phyloP scores from a whole-genome alignment of 2,113 vertebrate genomes.

The Crotalus helleri region DNA sequence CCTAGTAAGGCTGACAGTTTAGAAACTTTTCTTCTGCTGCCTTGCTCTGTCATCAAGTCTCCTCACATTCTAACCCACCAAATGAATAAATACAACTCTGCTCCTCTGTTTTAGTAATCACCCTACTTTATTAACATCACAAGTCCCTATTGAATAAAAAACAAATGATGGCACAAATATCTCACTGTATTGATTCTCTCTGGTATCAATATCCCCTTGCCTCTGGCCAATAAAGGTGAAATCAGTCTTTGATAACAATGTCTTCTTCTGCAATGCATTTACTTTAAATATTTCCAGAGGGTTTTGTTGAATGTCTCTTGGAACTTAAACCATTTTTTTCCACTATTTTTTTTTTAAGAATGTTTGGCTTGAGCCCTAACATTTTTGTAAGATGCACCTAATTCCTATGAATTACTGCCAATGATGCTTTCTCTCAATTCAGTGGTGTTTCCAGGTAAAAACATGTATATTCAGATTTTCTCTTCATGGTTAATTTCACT shows the following conservation, averaged over 20 bases:
- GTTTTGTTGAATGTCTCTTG: background rate
- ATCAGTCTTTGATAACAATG: slow-evolving; percentile 15
- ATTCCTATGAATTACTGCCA: background rate
- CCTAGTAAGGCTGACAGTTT: background rate
- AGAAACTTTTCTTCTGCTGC: background rate
- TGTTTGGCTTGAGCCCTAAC: background rate
- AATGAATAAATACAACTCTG: slow-evolving; percentile 32
- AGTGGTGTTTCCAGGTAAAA: background rate
- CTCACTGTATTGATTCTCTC: slow-evolving; percentile 40
- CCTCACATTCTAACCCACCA: slow-evolving; percentile 1
- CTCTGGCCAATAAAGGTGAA: slow-evolving; percentile 29
- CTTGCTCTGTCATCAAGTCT: slow-evolving; percentile 15
- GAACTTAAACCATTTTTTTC: background rate
- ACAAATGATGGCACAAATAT: slow-evolving; percentile 36
- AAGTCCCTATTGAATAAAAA: slow-evolving; percentile 25
- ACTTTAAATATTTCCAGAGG: background rate
- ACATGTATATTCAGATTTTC: background rate
- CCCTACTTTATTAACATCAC: background rate
- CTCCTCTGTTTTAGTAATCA: slow-evolving; percentile 20
- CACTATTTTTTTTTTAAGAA: background rate
- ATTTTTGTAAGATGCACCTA: background rate
- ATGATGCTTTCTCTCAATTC: background rate
- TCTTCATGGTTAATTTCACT: background rate
- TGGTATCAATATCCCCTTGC: slow-evolving; percentile 22
- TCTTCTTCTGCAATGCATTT: background rate